A percentile compares a stretch with the other conserved stretches of the same genome.
These are phyloP conservation scores for Melanerpes formicivorus DNA, from an alignment of 2,113 vertebrate species.

Conservation along the genomic window DNA sequence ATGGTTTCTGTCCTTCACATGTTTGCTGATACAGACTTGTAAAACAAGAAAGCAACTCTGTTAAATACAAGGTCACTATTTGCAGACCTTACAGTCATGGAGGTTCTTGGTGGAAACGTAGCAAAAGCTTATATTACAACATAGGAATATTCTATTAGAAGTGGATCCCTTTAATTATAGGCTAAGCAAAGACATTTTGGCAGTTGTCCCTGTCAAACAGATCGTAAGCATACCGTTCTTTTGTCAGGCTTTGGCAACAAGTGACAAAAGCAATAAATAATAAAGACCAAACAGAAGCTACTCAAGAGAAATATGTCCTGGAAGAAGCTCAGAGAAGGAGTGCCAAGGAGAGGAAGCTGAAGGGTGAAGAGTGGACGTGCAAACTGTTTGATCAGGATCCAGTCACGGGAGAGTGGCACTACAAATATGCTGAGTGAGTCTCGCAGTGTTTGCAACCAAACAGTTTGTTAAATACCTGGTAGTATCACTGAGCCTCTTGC, in stretches of 20 bases:
- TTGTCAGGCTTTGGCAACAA: slow-evolving; percentile 93
- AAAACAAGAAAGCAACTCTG: neutral
- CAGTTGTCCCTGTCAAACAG: neutral
- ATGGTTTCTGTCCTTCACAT: neutral
- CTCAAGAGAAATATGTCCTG: slow-evolving; percentile 93
- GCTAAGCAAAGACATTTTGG: neutral
- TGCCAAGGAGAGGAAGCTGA: slow-evolving; percentile 91
- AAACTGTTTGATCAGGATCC: slow-evolving; percentile 92
- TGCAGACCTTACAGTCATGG: neutral
- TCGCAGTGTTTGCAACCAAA: neutral
- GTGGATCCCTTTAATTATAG: neutral
- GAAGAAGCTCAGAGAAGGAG: slow-evolving; percentile 94
- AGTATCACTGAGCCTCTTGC: neutral
- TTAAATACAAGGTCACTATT: neutral
- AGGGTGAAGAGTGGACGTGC: slow-evolving; percentile 89
- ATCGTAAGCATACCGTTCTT: neutral
- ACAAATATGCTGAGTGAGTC: slow-evolving; percentile 95
- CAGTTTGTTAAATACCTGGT: neutral
- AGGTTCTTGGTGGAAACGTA: neutral
- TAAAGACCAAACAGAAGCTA: slow-evolving; percentile 98
- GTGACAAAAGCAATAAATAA: slow-evolving; percentile 95
- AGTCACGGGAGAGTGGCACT: slow-evolving; percentile 95
- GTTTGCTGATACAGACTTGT: neutral
- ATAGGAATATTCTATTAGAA: neutral
- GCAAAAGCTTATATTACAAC: neutral